phyloP scores from a whole-genome alignment of 1,140 invertebrate genomes.

The Bombus sibiricus region DNA sequence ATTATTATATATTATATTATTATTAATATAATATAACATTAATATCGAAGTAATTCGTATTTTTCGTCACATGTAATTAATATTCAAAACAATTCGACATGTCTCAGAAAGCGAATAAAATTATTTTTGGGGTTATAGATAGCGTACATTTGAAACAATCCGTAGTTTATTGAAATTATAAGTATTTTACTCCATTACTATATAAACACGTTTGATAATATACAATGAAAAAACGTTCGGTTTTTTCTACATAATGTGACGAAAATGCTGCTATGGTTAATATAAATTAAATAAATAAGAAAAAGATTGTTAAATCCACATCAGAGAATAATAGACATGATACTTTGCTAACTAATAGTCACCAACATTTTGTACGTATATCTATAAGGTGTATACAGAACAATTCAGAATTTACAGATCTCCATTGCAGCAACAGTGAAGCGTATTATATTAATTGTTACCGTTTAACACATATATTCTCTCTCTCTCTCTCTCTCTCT shows the following conservation, averaged over 20 bases:
- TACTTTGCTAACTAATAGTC: conserved; percentile 42
- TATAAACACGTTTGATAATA: conserved; percentile 39
- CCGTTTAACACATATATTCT: neutral
- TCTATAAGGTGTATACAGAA: conserved; percentile 19
- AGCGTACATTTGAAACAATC: conserved; percentile 52
- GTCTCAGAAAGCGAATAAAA: neutral
- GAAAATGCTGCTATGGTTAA: conserved; percentile 24
- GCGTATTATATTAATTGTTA: neutral
- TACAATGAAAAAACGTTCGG: conserved; percentile 35
- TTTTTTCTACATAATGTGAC: conserved; percentile 20
- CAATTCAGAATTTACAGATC: conserved; percentile 27
- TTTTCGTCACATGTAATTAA: neutral
- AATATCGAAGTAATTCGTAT: neutral
- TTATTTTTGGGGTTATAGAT: neutral
- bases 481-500: neutral
- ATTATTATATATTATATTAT: no score
- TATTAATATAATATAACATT: no score
- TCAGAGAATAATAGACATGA: conserved; percentile 14
- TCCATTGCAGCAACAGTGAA: neutral
- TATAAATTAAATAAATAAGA: conserved; percentile 42
- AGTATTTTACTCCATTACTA: conserved; percentile 59
- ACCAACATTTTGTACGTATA: conserved; percentile 37
- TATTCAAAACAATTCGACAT: neutral
- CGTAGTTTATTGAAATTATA: conserved; percentile 66
- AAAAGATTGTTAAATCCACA: conserved; percentile 20